Percentiles rank a stretch among this genome's conserved stretches.
Conservation (phyloP, 2,888 invertebrate species). For the Acleris literana region DNA sequence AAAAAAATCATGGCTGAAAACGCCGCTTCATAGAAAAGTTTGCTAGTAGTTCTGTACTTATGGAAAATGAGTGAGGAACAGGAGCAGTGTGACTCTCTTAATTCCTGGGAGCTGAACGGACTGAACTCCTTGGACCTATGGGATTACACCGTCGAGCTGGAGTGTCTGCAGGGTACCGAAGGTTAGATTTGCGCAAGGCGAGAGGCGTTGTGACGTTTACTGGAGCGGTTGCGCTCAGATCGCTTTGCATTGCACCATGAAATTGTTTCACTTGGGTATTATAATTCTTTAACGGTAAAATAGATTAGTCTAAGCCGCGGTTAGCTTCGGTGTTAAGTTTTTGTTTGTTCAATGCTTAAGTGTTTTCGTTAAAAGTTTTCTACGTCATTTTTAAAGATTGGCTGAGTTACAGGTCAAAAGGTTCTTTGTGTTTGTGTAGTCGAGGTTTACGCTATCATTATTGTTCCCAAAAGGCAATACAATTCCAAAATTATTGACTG, state of each 20-base stretch:
- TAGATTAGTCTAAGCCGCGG: constrained; percentile 19
- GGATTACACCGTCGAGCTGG: constrained; percentile 93
- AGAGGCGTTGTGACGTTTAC: constrained; percentile 48
- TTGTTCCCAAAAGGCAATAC: too few relatives aligned
- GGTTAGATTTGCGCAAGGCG: constrained; percentile 83
- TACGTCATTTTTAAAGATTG: too few relatives aligned
- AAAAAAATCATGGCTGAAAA: constrained; percentile 61
- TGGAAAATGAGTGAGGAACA: constrained; percentile 76
- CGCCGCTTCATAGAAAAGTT: constrained; percentile 51
- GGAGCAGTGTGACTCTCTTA: constrained; percentile 74
- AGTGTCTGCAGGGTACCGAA: constrained; percentile 90
- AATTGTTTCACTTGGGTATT: constrained; percentile 55
- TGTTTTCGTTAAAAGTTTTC: neutral
- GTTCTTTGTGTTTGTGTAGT: too few relatives aligned
- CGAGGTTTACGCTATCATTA: too few relatives aligned
- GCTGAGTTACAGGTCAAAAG: too few relatives aligned
- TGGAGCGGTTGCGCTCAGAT: constrained; percentile 44
- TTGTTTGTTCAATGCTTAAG: constrained; percentile 1
- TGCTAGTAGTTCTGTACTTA: constrained; percentile 35
- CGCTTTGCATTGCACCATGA: constrained; percentile 61
- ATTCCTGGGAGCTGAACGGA: constrained; percentile 81
- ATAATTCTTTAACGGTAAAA: constrained; percentile 38
- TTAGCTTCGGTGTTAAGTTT: neutral
- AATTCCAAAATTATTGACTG: too few relatives aligned
- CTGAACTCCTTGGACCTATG: constrained; percentile 90